A percentile compares a stretch with the other conserved stretches of the same genome.
Evolutionary conservation across 2,113 vertebrate genomes (phyloP).

Genomic region (Otocyon megalotis): DNA sequence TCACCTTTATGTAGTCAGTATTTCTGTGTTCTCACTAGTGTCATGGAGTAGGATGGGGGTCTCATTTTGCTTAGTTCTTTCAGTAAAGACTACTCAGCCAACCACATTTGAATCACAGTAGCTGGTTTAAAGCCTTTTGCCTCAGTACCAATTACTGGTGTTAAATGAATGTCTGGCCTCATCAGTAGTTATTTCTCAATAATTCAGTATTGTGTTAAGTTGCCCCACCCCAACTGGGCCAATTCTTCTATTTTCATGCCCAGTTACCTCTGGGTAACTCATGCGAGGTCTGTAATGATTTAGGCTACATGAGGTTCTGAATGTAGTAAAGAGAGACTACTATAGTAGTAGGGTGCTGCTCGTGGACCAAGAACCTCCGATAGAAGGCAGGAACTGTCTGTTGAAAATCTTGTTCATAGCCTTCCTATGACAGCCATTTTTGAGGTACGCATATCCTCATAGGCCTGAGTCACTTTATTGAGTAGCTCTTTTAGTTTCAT

Average conservation of each 20-base stretch:
- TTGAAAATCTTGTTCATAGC: neutral
- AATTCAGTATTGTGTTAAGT: neutral
- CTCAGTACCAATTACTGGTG: too few relatives aligned
- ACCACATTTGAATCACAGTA: neutral
- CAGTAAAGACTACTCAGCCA: neutral
- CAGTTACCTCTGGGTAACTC: neutral
- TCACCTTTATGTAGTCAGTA: neutral
- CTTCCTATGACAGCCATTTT: neutral
- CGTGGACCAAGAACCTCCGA: neutral
- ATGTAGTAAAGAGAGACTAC: neutral
- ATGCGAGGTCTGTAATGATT: neutral
- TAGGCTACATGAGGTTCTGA: neutral
- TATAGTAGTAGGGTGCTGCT: neutral
- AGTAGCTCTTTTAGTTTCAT: slow-evolving; percentile 23
- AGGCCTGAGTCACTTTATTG: neutral
- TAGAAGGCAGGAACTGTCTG: neutral
- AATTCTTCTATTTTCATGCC: neutral
- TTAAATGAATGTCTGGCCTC: neutral
- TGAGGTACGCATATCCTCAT: neutral
- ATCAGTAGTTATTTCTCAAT: neutral
- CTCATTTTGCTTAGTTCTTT: neutral
- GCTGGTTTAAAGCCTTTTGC: neutral
- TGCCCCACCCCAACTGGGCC: neutral
- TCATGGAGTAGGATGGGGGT: rapidly evolving
- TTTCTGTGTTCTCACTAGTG: neutral